Evolutionary conservation across 2,113 vertebrate species (phyloP).

Genomic region (Brachypodius melanocephalos): DNA sequence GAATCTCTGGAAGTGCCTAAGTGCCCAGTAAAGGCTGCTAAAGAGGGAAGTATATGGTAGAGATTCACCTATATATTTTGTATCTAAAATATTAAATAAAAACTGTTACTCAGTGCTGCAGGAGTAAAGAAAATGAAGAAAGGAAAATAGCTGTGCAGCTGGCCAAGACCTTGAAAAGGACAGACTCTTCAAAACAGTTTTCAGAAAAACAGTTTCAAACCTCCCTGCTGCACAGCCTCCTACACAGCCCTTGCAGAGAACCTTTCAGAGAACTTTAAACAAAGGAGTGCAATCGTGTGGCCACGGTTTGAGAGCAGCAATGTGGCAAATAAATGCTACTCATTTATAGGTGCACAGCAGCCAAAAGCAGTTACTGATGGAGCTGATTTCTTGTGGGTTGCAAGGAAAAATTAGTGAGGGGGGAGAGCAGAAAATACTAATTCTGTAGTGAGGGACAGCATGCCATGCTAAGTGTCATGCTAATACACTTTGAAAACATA

Average conservation of each 20-base stretch:
- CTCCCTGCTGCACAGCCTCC: slow-evolving; percentile 47
- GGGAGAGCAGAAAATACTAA: neutral
- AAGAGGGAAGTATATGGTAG: neutral
- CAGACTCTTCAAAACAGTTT: neutral
- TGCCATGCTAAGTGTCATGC: neutral
- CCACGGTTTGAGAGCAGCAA: slow-evolving; percentile 33
- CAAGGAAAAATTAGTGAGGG: neutral
- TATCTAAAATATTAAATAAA: neutral
- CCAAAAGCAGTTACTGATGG: slow-evolving; percentile 44
- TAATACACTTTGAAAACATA: neutral
- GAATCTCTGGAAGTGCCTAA: neutral
- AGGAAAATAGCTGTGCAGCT: slow-evolving; percentile 25
- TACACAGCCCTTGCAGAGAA: slow-evolving; percentile 32
- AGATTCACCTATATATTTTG: neutral
- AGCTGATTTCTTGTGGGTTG: slow-evolving; percentile 30
- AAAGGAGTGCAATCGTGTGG: neutral
- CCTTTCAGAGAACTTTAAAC: slow-evolving; percentile 50
- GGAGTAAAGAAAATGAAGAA: neutral
- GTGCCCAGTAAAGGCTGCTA: neutral
- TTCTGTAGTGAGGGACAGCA: neutral
- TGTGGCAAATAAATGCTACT: slow-evolving; percentile 41
- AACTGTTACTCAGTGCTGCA: neutral
- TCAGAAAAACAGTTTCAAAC: slow-evolving; percentile 27
- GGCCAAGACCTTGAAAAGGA: slow-evolving; percentile 34
- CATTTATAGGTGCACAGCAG: slow-evolving; percentile 1